Evolutionary conservation across 2,888 invertebrate genomes (phyloP).

Genomic region (Embidobia sp.): DNA sequence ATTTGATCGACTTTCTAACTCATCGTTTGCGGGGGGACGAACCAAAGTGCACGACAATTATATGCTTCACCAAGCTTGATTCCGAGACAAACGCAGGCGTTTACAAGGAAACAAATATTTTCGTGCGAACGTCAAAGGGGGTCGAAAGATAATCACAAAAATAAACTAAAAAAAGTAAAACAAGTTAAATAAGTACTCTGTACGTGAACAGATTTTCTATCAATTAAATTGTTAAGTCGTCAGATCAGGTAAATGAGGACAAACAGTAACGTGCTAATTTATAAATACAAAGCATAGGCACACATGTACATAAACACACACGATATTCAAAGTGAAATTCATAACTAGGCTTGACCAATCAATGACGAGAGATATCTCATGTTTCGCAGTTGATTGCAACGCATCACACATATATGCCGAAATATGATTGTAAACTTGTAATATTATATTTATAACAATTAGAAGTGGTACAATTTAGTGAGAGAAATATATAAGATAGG

Average conservation of each 20-base stretch:
- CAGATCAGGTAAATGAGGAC: conserved; percentile 22
- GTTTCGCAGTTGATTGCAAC: conserved; percentile 57
- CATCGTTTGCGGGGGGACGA: too few relatives aligned
- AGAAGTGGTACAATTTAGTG: conserved; percentile 47
- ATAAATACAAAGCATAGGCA: conserved; percentile 39
- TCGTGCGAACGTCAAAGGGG: neutral
- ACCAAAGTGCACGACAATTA: conserved; percentile 37
- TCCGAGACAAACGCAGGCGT: too few relatives aligned
- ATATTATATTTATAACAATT: conserved; percentile 59
- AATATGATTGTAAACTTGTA: conserved; percentile 60
- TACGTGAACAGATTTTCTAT: conserved; percentile 52
- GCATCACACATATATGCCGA: conserved; percentile 57
- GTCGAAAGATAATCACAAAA: conserved; percentile 1
- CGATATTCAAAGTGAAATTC: conserved; percentile 46
- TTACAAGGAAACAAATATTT: too few relatives aligned
- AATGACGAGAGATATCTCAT: conserved; percentile 48
- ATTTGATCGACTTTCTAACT: too few relatives aligned
- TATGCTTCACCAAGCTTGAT: too few relatives aligned
- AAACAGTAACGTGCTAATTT: conserved; percentile 29
- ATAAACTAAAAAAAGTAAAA: conserved; percentile 4
- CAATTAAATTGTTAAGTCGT: conserved; percentile 34
- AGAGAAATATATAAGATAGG: conserved; percentile 55
- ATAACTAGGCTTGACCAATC: conserved; percentile 53
- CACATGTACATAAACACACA: conserved; percentile 55
- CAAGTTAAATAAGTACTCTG: conserved; percentile 21